A percentile compares a stretch with the other conserved stretches of the same genome.
These are phyloP conservation scores for Oceanites oceanicus DNA, from an alignment of 2,113 vertebrate species.

Conservation along the genomic window DNA sequence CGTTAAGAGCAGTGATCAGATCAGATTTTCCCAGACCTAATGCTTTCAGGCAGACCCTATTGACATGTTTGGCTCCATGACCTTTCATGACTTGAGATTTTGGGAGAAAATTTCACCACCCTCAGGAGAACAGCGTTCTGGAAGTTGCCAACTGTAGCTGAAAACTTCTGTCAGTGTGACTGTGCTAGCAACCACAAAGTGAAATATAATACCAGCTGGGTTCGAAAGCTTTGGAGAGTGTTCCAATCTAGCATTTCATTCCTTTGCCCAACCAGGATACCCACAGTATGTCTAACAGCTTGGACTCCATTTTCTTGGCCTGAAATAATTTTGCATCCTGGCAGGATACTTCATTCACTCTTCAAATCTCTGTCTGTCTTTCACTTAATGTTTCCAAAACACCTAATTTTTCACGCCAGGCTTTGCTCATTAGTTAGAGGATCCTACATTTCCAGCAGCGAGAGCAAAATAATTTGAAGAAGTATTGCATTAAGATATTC, in stretches of 20 bases:
- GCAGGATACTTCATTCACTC: slow-evolving; percentile 21
- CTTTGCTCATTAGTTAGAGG: not conserved
- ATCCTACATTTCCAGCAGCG: not conserved
- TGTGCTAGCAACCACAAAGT: slow-evolving; percentile 10
- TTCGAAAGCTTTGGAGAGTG: not conserved
- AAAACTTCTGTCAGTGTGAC: not conserved
- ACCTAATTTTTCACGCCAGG: not conserved
- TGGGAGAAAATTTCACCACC: not conserved
- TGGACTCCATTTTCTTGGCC: not conserved
- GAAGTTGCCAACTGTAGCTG: not conserved
- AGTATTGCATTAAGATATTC: not conserved
- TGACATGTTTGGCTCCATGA: not conserved
- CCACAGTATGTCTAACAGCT: slow-evolving; percentile 10
- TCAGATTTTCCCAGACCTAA: not conserved
- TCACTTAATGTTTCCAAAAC: not conserved
- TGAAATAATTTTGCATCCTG: not conserved
- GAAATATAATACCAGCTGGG: slow-evolving; percentile 18
- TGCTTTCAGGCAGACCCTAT: not conserved
- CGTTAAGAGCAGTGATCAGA: not conserved
- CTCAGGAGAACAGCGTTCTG: not conserved
- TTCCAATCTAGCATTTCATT: not conserved
- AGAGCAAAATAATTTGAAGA: not conserved
- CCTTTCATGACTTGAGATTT: not conserved
- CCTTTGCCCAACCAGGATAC: slow-evolving; percentile 10
- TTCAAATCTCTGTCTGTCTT: slow-evolving; percentile 9